A percentile compares a stretch with the other conserved stretches of the same genome.
phyloP scores from a whole-genome alignment of 92 coral and sea anemone species.

The Palythoa caribaeorum region DNA sequence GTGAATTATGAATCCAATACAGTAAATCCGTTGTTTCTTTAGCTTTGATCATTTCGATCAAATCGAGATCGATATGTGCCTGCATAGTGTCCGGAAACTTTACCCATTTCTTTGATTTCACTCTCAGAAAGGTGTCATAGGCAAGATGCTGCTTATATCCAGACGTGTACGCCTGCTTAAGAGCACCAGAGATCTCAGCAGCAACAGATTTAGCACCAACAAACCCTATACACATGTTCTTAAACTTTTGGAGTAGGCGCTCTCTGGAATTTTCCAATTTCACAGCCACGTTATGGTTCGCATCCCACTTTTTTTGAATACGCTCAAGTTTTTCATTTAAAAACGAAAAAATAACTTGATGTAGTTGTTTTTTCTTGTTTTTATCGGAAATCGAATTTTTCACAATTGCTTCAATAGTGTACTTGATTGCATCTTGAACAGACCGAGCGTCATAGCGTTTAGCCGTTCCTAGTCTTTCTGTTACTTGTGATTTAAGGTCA shows the following conservation, averaged over 20 bases:
- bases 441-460: constrained; percentile 1
- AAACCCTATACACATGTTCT: constrained; percentile 8
- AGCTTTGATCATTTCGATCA: constrained; percentile 4
- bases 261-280: constrained; percentile 16
- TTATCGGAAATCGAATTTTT: neutral
- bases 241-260: constrained; percentile 5
- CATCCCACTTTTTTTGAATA: constrained; percentile 22
- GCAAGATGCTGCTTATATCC: constrained; percentile 13
- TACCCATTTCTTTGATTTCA: neutral
- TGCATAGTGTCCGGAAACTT: constrained; percentile 4
- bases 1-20: neutral
- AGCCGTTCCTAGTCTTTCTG: neutral
- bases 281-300: neutral
- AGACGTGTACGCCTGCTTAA: neutral
- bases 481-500: neutral
- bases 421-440: constrained; percentile 7
- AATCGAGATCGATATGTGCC: constrained; percentile 15
- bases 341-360: neutral
- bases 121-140: neutral
- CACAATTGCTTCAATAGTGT: neutral
- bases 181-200: constrained; percentile 14
- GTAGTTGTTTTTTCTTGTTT: neutral
- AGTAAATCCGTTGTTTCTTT: neutral
- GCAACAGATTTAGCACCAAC: constrained; percentile 24
- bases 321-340: neutral